These are phyloP conservation scores for Patella vulgata DNA, from an alignment of 1,140 invertebrate species.

Conservation along the genomic window DNA sequence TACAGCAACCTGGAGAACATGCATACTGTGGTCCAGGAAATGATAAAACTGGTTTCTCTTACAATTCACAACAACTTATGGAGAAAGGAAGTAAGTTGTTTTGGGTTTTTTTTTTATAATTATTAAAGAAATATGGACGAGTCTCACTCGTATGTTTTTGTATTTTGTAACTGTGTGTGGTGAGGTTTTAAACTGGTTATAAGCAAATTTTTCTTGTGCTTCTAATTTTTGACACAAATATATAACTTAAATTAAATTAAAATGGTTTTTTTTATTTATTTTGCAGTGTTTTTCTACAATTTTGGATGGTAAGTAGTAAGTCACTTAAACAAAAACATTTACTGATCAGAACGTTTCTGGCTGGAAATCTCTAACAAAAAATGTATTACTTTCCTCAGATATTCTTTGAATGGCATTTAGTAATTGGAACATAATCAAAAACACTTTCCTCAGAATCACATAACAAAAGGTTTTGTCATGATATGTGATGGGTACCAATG, in stretches of 20 bases:
- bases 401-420: no score
- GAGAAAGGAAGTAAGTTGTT: conserved; percentile 79
- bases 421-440: no score
- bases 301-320: conserved; percentile 71
- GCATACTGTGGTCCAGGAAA: conserved; percentile 79
- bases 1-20: conserved; percentile 87
- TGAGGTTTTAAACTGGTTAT: not conserved
- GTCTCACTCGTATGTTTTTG: no score
- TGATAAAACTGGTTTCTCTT: conserved; percentile 79
- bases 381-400: no score
- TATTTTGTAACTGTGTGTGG: no score
- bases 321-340: conserved; percentile 10
- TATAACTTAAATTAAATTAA: not conserved
- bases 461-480: no score
- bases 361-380: no score
- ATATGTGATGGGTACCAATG: no score
- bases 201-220: not conserved
- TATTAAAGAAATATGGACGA: no score
- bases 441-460: no score
- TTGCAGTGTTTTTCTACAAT: conserved; percentile 75
- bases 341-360: no score
- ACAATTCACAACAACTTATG: conserved; percentile 84
- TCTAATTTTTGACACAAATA: not conserved
- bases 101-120: no score
- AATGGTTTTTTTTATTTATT: conserved; percentile 36